Base-by-base conservation (phyloP, 2,113 vertebrate species). In the Panthera tigris region DNA sequence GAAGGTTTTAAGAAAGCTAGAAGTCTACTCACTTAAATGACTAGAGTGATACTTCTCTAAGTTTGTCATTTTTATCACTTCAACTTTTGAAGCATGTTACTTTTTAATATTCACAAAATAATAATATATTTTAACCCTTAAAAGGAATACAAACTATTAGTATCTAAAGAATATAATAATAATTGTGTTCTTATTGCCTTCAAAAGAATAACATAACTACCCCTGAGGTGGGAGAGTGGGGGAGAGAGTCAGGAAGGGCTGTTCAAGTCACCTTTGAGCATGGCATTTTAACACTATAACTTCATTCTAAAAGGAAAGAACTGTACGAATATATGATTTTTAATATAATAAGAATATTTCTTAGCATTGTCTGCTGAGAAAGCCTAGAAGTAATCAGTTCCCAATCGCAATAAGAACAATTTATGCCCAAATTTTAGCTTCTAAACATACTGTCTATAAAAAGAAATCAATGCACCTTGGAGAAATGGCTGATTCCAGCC, bases 21-120 rank as follows among this genome's bases (percentile, higher is more conserved):
- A 14, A 45, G 14, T 29, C 19, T 10, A 25, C 31, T 29, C 31
- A 36, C 3, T 66, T 48, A 74, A 57, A 68, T 13, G 23, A 81
- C 36, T 25, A 7, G 23, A 0, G 4, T 81, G n/a, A 52, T 96
- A 69, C 33, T 86, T 95, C 19, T 68, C 41, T 81, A 92, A 76
- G 41, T 48, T 18, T 45, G 65, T 82, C 18, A 48, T 86, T 92
- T 68, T 69, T 71, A 89, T 86, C 76, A 69, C 89, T 86, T 89
- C 55, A 63, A 79, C 69, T 83, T 89, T 78, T 85, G 71, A 83
- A 41, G 61, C 6, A 33, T n/a, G 19, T 87, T 94, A 55, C 48
- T 88, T 96, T 63, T 78, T 83, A 94, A 79, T 25, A 91, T 79
- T 96, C 84, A 39, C 65, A 95, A 95, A 93, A 73, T 95, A 87